Evolutionary conservation across 2,797 vertebrate genomes (phyloP).

Genomic region (Periparus ater): DNA sequence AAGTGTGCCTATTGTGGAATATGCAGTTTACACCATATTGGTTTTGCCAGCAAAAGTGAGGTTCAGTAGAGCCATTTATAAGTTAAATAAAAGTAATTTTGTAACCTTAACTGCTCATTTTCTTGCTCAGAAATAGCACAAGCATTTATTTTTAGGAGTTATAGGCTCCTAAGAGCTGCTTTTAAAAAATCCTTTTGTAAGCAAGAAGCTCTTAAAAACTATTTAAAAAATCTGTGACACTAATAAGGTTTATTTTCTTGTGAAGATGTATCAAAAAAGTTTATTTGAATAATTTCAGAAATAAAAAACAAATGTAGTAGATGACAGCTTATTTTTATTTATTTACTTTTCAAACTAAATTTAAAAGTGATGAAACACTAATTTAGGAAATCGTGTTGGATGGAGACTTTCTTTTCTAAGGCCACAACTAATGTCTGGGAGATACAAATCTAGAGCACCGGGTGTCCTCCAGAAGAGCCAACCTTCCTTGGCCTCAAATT

Average conservation of each 20-base stretch:
- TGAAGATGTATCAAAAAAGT: background rate
- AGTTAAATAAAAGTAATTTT: background rate
- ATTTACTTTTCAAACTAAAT: background rate
- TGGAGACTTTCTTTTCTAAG: background rate
- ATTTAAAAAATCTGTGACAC: background rate
- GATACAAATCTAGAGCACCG: background rate
- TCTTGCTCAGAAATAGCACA: background rate
- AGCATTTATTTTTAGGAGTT: background rate
- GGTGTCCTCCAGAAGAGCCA: background rate
- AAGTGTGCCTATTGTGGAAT: background rate
- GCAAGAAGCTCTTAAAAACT: background rate
- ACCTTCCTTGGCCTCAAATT: background rate
- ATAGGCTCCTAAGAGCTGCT: background rate
- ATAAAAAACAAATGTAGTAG: background rate
- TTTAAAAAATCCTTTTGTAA: background rate
- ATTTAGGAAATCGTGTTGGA: background rate
- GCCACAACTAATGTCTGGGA: background rate
- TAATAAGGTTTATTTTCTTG: background rate
- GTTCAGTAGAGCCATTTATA: background rate
- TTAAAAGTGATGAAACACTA: background rate
- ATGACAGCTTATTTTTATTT: background rate
- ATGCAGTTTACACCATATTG: background rate
- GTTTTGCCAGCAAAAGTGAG: background rate
- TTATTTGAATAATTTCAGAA: background rate
- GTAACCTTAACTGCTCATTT: background rate